Percentiles rank a stretch among this genome's conserved stretches.
Evolutionary conservation across 1,140 invertebrate species (phyloP).

Genomic region (Choristoneura fumiferana): DNA sequence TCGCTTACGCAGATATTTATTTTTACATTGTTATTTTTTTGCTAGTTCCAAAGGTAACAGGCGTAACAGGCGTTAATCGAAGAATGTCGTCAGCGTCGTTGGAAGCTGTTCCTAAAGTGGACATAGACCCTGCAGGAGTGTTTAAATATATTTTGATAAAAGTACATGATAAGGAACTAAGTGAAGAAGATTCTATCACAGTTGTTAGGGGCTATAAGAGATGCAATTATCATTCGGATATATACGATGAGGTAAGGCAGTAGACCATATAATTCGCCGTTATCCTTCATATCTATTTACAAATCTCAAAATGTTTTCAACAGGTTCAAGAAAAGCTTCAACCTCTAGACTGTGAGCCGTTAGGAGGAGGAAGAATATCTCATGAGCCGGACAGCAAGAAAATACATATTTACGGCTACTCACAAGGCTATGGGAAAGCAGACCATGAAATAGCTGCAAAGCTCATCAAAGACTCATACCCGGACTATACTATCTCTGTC

Average conservation of each 20-base stretch:
- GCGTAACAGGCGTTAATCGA: constrained; percentile 9
- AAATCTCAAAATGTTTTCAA: constrained; percentile 25
- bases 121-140: constrained; percentile 87
- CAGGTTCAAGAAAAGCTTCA: constrained; percentile 65
- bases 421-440: constrained; percentile 91
- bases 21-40: too few species aligned
- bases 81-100: constrained; percentile 44
- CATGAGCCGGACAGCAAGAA: constrained; percentile 86
- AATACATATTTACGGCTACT: constrained; percentile 93
- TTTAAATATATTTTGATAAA: constrained; percentile 94
- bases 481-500: constrained; percentile 86
- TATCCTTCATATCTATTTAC: too few species aligned
- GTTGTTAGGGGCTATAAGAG: constrained; percentile 87
- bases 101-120: constrained; percentile 83
- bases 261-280: too few species aligned
- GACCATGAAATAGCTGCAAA: constrained; percentile 88
- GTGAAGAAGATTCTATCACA: constrained; percentile 73
- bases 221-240: constrained; percentile 83
- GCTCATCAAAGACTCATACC: constrained; percentile 86
- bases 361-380: constrained; percentile 91
- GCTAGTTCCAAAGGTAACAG: constrained; percentile 1
- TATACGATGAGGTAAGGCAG: constrained; percentile 75
- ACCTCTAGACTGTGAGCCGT: constrained; percentile 84
- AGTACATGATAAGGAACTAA: constrained; percentile 73
- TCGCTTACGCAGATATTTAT: too few species aligned